phyloP scores from a whole-genome alignment of 2,113 vertebrate species.

The Myrmecobius fasciatus region DNA sequence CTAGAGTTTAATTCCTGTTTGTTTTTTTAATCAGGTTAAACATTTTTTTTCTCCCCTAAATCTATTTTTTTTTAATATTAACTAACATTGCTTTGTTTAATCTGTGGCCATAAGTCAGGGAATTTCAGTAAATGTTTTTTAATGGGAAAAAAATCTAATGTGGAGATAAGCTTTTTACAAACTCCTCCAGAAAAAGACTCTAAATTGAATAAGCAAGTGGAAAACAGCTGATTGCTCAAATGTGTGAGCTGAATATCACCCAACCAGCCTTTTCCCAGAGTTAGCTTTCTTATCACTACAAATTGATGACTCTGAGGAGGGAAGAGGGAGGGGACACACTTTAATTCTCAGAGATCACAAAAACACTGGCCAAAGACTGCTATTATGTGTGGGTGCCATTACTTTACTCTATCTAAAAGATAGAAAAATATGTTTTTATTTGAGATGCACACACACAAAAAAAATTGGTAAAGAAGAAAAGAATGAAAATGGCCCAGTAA shows the following conservation, averaged over 20 bases:
- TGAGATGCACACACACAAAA: background rate
- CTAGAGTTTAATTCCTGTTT: background rate
- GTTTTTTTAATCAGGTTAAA: background rate
- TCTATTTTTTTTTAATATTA: background rate
- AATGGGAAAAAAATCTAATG: background rate
- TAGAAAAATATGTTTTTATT: constrained; percentile 12
- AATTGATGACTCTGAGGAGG: constrained; percentile 26
- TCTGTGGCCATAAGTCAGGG: background rate
- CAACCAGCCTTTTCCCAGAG: background rate
- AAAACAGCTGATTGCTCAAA: background rate
- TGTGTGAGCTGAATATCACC: background rate
- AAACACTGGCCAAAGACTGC: background rate
- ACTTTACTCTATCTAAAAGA: constrained; percentile 22
- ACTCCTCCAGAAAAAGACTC: background rate
- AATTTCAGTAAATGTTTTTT: background rate
- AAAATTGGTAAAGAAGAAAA: background rate
- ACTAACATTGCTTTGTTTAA: background rate
- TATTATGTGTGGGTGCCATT: background rate
- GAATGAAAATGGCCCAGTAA: background rate
- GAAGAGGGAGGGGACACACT: background rate
- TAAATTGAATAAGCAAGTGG: background rate
- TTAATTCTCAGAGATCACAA: constrained; percentile 28
- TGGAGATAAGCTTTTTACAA: background rate
- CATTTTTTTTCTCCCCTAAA: background rate
- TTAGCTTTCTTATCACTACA: constrained; percentile 36